Conservation (phyloP, 64 coral and sea anemone genomes). For the Exaiptasia diaphana region DNA sequence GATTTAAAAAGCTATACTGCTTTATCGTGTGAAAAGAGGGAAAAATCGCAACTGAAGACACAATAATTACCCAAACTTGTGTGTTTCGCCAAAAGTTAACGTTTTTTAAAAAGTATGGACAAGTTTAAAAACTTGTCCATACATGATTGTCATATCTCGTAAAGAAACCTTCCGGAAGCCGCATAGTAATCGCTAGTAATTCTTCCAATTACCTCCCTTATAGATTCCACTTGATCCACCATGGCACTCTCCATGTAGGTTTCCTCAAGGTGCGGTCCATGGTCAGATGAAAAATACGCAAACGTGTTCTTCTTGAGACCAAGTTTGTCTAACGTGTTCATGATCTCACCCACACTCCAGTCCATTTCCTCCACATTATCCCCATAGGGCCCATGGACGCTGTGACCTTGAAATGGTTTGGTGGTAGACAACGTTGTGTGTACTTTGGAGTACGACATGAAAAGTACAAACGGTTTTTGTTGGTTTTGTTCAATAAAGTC, state of each 20-base stretch:
- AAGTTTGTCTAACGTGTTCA: conserved; percentile 20
- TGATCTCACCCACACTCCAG: conserved; percentile 61
- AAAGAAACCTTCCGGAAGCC: too few species aligned
- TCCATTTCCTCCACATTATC: conserved; percentile 78
- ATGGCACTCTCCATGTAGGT: conserved; percentile 24
- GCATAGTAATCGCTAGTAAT: too few species aligned
- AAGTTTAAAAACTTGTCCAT: too few species aligned
- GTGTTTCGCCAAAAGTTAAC: too few species aligned
- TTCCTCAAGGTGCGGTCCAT: conserved; percentile 55
- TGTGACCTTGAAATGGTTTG: conserved; percentile 20
- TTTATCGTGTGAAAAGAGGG: too few species aligned
- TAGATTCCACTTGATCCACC: conserved; percentile 52
- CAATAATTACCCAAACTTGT: too few species aligned
- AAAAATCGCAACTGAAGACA: too few species aligned
- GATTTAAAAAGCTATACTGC: too few species aligned
- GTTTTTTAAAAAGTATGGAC: too few species aligned
- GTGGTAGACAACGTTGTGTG: conserved; percentile 47
- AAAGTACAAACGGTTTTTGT: conserved; percentile 27
- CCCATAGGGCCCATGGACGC: conserved; percentile 50
- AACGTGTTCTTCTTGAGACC: conserved; percentile 44
- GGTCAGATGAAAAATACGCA: conserved; percentile 58
- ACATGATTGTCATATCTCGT: too few species aligned
- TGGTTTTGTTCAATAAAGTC: conserved; percentile 21
- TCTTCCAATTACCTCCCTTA: conserved; percentile 41
- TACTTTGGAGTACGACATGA: conserved; percentile 56